Conservation (phyloP, 1,140 invertebrate genomes). For the Brachionus angularis region DNA sequence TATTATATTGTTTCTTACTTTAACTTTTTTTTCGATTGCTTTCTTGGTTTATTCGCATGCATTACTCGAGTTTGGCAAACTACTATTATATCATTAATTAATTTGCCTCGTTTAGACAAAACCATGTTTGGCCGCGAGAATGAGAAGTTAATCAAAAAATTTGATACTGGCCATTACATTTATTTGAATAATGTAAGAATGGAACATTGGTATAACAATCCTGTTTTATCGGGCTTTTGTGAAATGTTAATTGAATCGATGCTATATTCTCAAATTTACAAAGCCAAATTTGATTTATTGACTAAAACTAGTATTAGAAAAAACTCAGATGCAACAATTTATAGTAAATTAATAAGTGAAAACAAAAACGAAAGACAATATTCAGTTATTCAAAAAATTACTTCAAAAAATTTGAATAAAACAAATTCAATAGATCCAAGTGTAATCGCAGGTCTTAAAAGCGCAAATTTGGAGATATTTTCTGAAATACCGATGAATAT, state of each 20-base stretch:
- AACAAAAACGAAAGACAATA: too few relatives aligned
- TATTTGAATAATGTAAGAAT: slow-evolving; percentile 41
- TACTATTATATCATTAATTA: slow-evolving; percentile 14
- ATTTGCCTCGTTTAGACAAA: slow-evolving; percentile 15
- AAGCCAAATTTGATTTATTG: background rate
- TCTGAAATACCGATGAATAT: background rate
- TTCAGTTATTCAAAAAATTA: too few relatives aligned
- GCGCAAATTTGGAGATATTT: too few relatives aligned
- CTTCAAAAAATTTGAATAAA: too few relatives aligned
- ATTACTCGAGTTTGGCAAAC: slow-evolving; percentile 29
- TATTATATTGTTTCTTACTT: slow-evolving; percentile 34
- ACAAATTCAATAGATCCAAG: too few relatives aligned
- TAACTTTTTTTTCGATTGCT: slow-evolving; percentile 41
- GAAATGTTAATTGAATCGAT: slow-evolving; percentile 42
- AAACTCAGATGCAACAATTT: too few relatives aligned
- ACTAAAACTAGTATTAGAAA: background rate
- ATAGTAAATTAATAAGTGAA: background rate
- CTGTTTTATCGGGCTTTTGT: slow-evolving; percentile 27
- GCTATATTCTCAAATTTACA: slow-evolving; percentile 1
- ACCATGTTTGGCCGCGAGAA: slow-evolving; percentile 19
- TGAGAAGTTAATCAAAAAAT: background rate
- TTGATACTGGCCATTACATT: slow-evolving; percentile 29
- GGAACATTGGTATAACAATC: slow-evolving; percentile 42
- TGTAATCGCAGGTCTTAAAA: too few relatives aligned
- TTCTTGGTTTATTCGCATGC: slow-evolving; percentile 31